These are phyloP conservation scores for Brachystomella parvula DNA, from an alignment of 1,140 invertebrate species.

Conservation along the genomic window DNA sequence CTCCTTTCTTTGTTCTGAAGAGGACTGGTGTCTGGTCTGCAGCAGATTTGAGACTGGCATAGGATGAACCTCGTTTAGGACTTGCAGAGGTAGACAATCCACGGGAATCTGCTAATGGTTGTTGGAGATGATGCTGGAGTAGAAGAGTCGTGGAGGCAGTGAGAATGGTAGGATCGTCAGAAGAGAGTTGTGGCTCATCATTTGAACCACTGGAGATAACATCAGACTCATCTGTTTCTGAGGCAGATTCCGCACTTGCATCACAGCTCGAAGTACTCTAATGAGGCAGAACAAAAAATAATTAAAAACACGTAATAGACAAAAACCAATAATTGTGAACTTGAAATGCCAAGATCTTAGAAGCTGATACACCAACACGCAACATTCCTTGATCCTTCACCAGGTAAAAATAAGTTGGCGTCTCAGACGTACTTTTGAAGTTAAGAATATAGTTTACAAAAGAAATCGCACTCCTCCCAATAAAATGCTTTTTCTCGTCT, in stretches of 20 bases:
- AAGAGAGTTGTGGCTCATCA: conserved; percentile 29
- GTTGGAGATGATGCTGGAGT: background rate
- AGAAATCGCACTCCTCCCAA: too few relatives aligned
- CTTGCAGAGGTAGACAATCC: background rate
- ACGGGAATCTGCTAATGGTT: background rate
- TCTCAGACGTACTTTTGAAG: too few relatives aligned
- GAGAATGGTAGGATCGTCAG: conserved; percentile 36
- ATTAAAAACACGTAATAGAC: background rate
- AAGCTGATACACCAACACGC: too few relatives aligned
- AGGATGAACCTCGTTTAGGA: background rate
- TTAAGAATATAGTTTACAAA: too few relatives aligned
- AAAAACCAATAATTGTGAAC: too few relatives aligned
- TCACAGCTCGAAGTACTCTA: conserved; percentile 37
- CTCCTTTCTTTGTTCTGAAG: conserved; percentile 31
- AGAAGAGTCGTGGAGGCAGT: conserved; percentile 26
- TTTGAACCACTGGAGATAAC: conserved; percentile 25
- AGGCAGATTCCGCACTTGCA: conserved; percentile 36
- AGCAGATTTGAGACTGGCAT: conserved; percentile 7
- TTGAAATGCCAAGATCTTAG: too few relatives aligned
- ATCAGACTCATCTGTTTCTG: conserved; percentile 28
- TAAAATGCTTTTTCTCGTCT: too few relatives aligned
- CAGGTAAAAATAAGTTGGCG: too few relatives aligned
- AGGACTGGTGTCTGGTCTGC: conserved; percentile 9
- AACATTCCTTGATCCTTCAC: too few relatives aligned
- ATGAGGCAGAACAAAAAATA: conserved; percentile 4